Base-by-base conservation (phyloP, 2,888 invertebrate species). In the Lobophora halterata region DNA sequence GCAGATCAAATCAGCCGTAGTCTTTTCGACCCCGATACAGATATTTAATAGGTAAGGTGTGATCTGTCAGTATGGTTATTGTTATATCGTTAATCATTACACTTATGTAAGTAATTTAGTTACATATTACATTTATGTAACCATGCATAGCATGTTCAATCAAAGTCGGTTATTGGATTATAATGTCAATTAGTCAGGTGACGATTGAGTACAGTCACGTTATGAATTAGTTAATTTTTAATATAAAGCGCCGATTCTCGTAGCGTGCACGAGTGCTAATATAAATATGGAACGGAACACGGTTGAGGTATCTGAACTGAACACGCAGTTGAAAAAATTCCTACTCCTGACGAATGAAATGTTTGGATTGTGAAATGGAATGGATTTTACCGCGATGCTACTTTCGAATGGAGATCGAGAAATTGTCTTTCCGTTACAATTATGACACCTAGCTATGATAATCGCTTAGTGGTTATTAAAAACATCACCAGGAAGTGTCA, bases 181-280 rank as follows among this genome's bases (percentile, higher is more conserved):
- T 32, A 36, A 25, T 29, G 33, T 24, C 35, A 28, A 27, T 42
- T 31, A 25, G 30, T 36, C 10, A 6, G 20, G 30, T 35, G 31
- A 26, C 40, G 13, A 44, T 32, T 38, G n/a, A 28, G 20, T 36
- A 16, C 30, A 46, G 29, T 42, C 33, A 49, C 25, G 32, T 24
- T 35, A 44, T 38, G 28, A 23, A 35, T 34, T 55, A 53, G 35
- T 53, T 46, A 44, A 36, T 31, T 36, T 32, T 45, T 25, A 48
- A 58, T 63, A 49, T 56, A 17, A 53, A 50, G 48, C 50, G 49
- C 46, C 38, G 51, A 54, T 37, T 53, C 49, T 65, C 61, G 55
- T 71, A 70, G 71, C 73, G 74, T 79, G 80, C 75, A 68, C 65
- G 63, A 65, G 76, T 79, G 75, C 63, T 54, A 63, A 64, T 62